These are phyloP conservation scores for Hemicrepidius hirtus DNA, from an alignment of 2,888 invertebrate species.

Conservation along the genomic window DNA sequence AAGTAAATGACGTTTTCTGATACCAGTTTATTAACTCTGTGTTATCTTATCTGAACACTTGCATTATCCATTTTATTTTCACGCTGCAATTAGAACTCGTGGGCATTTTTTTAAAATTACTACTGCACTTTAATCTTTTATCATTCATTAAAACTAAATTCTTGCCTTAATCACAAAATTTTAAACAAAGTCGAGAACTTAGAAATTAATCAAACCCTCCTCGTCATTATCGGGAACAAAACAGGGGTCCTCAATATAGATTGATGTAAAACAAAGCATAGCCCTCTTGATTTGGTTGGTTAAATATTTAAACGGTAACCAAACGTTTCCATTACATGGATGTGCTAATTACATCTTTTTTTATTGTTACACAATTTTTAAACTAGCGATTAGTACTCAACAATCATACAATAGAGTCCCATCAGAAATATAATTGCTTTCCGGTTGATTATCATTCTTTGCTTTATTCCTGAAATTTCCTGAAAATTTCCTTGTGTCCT, in stretches of 20 bases:
- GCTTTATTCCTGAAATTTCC: too few species aligned
- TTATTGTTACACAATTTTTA: too few species aligned
- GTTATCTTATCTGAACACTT: constrained; percentile 38
- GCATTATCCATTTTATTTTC: constrained; percentile 30
- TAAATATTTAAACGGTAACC: too few species aligned
- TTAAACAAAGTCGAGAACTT: neutral
- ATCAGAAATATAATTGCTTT: neutral
- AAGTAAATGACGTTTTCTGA: constrained; percentile 39
- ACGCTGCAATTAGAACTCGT: constrained; percentile 26
- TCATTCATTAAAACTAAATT: neutral
- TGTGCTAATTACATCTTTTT: too few species aligned
- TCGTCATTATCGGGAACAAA: too few species aligned
- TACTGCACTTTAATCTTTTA: constrained; percentile 19
- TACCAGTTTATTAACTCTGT: constrained; percentile 45
- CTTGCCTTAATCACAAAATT: neutral
- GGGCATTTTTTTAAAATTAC: constrained; percentile 28
- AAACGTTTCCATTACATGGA: too few species aligned
- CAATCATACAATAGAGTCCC: neutral
- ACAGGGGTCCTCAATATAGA: constrained; percentile 22
- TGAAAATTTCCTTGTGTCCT: too few species aligned
- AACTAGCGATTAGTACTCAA: neutral
- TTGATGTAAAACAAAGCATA: constrained; percentile 23
- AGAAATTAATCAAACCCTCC: too few species aligned
- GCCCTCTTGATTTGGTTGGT: too few species aligned
- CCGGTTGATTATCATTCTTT: neutral